These are phyloP conservation scores for Patella depressa DNA, from an alignment of 2,888 invertebrate species.

Conservation along the genomic window DNA sequence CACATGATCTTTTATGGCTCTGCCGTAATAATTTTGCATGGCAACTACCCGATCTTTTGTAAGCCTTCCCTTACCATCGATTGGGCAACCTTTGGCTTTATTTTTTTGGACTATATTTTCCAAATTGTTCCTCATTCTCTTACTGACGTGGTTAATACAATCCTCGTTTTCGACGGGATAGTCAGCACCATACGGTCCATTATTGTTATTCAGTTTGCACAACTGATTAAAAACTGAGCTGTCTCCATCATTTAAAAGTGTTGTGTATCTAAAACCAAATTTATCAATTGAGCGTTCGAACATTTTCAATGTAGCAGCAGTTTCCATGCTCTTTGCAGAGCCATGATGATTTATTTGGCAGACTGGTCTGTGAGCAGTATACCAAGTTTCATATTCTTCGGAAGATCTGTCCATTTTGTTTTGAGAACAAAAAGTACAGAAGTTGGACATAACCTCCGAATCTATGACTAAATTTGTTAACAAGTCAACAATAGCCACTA, in stretches of 20 bases:
- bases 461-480: not conserved
- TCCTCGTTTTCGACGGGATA: constrained; percentile 10
- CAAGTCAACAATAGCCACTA: not conserved
- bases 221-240: constrained; percentile 11
- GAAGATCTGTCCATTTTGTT: constrained; percentile 14
- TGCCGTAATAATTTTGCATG: constrained; percentile 20
- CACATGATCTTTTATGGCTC: constrained; percentile 14
- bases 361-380: not conserved
- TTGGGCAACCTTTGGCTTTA: constrained; percentile 8
- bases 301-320: not conserved
- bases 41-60: constrained; percentile 4
- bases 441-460: not conserved
- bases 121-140: not conserved
- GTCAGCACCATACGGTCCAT: not conserved
- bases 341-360: constrained; percentile 14
- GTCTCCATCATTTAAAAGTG: constrained; percentile 16
- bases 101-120: not conserved
- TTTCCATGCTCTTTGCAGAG: constrained; percentile 11
- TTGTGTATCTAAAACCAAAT: constrained; percentile 8
- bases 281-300: not conserved
- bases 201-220: not conserved
- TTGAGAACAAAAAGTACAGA: not conserved
- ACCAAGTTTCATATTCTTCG: not conserved
- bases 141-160: constrained; percentile 15
- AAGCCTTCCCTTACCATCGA: constrained; percentile 7